phyloP scores from a whole-genome alignment of 2,888 invertebrate species.

The Mayetiola destructor region DNA sequence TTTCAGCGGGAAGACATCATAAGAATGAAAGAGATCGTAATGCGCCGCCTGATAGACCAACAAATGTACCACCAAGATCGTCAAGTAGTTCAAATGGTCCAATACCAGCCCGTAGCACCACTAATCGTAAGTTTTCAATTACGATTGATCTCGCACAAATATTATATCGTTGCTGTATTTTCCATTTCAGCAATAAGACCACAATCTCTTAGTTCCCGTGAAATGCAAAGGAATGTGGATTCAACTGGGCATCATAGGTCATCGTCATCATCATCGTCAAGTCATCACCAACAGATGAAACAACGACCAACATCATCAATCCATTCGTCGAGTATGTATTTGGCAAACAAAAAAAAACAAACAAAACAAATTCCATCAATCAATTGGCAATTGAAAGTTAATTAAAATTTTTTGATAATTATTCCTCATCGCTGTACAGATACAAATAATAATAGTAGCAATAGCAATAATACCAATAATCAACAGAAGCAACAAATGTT shows the following conservation, averaged over 20 bases:
- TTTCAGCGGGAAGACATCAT: conserved; percentile 26
- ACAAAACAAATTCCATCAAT: neutral
- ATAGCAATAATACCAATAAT: neutral
- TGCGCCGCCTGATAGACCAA: neutral
- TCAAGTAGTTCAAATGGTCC: conserved; percentile 11
- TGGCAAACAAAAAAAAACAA: conserved; percentile 23
- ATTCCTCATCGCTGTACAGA: neutral
- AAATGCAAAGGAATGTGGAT: neutral
- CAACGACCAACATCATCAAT: conserved; percentile 19
- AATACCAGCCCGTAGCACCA: neutral
- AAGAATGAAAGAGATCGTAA: conserved; percentile 20
- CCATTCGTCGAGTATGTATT: conserved; percentile 19
- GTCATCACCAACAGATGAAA: conserved; percentile 17
- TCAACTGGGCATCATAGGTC: neutral
- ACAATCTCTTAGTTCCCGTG: neutral
- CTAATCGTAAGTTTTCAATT: no score
- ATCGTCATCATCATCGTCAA: conserved; percentile 17
- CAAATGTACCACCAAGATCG: neutral
- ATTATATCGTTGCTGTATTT: neutral
- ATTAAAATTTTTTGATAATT: neutral
- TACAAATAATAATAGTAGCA: neutral
- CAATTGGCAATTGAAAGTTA: neutral
- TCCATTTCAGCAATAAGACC: neutral
- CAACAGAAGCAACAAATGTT: conserved; percentile 4
- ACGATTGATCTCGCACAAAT: neutral